Evolutionary conservation across 2,888 invertebrate genomes (phyloP).

Genomic region (Penaeus monodon): DNA sequence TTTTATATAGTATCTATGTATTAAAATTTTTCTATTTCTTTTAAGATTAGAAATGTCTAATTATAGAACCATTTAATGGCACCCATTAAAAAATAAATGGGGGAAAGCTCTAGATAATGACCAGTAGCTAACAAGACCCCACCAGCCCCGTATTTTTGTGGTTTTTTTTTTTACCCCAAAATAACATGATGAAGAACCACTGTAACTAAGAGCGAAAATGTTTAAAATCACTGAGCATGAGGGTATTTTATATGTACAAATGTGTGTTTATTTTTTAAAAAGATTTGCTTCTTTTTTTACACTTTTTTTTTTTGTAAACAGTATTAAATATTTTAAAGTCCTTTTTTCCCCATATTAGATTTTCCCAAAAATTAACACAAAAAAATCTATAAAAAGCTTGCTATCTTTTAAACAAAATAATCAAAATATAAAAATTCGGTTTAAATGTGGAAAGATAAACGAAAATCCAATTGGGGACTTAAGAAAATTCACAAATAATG

Average conservation of each 20-base stretch:
- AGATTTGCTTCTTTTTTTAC: constrained; percentile 55
- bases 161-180: constrained; percentile 33
- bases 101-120: background rate
- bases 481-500: constrained; percentile 12
- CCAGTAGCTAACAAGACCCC: constrained; percentile 5
- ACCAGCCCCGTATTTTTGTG: constrained; percentile 37
- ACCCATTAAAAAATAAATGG: background rate
- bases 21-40: constrained; percentile 9
- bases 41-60: constrained; percentile 27
- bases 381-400: constrained; percentile 52
- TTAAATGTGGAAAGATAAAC: constrained; percentile 14
- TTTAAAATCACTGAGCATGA: constrained; percentile 59
- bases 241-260: constrained; percentile 56
- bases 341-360: constrained; percentile 39
- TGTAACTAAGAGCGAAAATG: constrained; percentile 42
- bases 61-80: constrained; percentile 24
- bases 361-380: constrained; percentile 52
- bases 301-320: constrained; percentile 53
- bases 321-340: constrained; percentile 55
- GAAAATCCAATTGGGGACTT: constrained; percentile 8
- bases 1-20: constrained; percentile 33
- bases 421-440: constrained; percentile 30
- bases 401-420: constrained; percentile 55
- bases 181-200: constrained; percentile 28
- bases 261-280: constrained; percentile 53